A percentile compares a stretch with the other conserved stretches of the same genome.
These are phyloP conservation scores for Vireo altiloquus DNA, from an alignment of 2,113 vertebrate genomes.

Conservation along the genomic window DNA sequence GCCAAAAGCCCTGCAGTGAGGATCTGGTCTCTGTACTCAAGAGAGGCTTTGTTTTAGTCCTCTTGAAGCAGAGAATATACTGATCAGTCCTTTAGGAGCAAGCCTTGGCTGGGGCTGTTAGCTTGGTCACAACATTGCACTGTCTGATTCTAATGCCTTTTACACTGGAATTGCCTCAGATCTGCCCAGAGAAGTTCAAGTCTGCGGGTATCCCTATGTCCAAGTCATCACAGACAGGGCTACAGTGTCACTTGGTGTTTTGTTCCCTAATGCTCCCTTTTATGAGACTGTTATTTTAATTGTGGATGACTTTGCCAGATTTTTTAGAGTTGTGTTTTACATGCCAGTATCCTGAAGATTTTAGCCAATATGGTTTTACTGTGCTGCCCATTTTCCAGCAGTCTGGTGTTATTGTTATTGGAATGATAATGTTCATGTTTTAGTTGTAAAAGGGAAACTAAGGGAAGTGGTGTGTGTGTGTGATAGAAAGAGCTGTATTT, in stretches of 20 bases:
- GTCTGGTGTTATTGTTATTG: not conserved
- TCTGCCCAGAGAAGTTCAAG: not conserved
- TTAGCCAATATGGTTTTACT: not conserved
- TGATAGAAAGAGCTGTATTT: not conserved
- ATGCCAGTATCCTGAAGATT: not conserved
- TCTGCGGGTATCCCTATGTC: not conserved
- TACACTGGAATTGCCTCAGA: not conserved
- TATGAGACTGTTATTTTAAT: not conserved
- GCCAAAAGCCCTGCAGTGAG: not conserved
- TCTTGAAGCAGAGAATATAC: not conserved
- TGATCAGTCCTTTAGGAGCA: not conserved
- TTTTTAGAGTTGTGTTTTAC: not conserved
- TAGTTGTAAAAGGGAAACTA: not conserved
- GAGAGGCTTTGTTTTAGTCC: not conserved
- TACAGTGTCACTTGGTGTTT: not conserved
- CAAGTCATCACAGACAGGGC: not conserved
- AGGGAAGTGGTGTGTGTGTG: rapidly evolving
- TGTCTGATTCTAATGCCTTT: not conserved
- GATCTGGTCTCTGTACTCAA: rapidly evolving
- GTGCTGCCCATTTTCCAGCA: not conserved
- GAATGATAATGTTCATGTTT: not conserved
- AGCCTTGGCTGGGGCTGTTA: not conserved
- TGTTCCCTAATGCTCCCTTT: not conserved
- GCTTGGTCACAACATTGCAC: not conserved
- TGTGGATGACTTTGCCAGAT: not conserved